Evolutionary conservation across 2,888 invertebrate genomes (phyloP), one percentile per base, ranked within the genome.

Genomic region (Cerastis rubricosa): DNA sequence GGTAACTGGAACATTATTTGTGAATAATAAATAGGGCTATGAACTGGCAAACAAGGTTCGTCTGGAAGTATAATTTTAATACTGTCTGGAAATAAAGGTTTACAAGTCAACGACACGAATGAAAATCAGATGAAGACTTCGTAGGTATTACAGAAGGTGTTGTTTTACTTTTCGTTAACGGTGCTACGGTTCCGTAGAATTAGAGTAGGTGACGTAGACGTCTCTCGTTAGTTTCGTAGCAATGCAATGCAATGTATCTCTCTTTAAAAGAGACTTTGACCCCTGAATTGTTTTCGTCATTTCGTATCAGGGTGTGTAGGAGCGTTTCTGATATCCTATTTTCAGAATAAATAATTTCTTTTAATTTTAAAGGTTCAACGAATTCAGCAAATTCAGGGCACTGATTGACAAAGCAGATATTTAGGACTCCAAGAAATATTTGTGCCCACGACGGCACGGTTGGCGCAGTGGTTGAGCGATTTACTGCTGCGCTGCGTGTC

Each of bases 1-100:
- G 29, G 25, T 19, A 77, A 64, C 19, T 43, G 19, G 3, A 74
- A 61, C 4, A 25, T 49, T 67, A 45, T 29, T 71, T 54, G 14
- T 54, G 43, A 61, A 61, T 67, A 64, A 64, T 77, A 54, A 29
- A 54, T 40, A 40, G 19, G 40, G 54, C 29, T 69, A 1, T 64
- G 64, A 57, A 43, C 54, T 70, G 70, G 11, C 29, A 6, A 43
- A 70, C 11, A 47, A 78, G 14, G 9, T 19, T 54, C 29, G 5
- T 11, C 17, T n/a, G 35, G 11, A 35, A 54, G n/a, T 45, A 4
- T 47, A 63, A 40, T 45, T 25, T 63, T 22, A 25, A 76, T 76
- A 14, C 40, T 47, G n/a, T 75, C 25, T 49, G 14, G 25, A 65
- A 57, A 65, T 65, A 9, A 14, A 57, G n/a, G 25, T 40, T 22